Base-by-base conservation (phyloP, 2,113 vertebrate species). In the Stictonetta naevosa region DNA sequence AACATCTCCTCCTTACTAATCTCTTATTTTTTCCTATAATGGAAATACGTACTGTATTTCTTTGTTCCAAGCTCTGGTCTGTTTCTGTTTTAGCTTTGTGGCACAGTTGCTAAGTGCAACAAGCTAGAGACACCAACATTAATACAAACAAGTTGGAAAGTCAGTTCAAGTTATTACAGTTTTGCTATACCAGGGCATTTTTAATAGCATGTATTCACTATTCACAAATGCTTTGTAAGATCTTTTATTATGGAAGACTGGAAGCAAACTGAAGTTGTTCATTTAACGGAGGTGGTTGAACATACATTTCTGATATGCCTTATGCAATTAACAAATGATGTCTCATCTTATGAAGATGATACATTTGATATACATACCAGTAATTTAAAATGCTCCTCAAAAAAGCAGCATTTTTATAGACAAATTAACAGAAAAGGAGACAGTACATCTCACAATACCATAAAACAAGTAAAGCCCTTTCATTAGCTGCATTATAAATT, bases 331-430 rank as follows among this genome's bases (percentile, higher is more conserved):
- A 94, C 92, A 91, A 93, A 94, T 88, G 63, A 92, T 97, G 82
- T 96, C 91, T 97, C 96, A 98, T 96, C 95, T 98, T 97, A 98
- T 94, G 97, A 97, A 97, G 94, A 97, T 95, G 94, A 97, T 90
- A 85, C 92, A 91, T 95, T 93, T 92, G 83, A 77, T 93, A 83
- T 74, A 94, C 85, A 96, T 88, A 96, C 89, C 80, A 90, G 91
- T 88, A 86, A 93, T 97, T 97, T 96, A 83, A 97, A 96, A 97
- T 93, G 94, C 93, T 93, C 58, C 93, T 96, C 91, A n/a, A 56
- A 88, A 90, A 69, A 95, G 74, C 62, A 97, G 83, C 93, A 95
- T 93, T 95, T 95, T 95, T 92, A 80, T 56, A 95, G 56, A 96
- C 95, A 97, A 85, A 92, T 94, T 88, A 91, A 97, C 93, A 97